Evolutionary conservation across 2,888 invertebrate species (phyloP).

Genomic region (Ctenicera cuprea): DNA sequence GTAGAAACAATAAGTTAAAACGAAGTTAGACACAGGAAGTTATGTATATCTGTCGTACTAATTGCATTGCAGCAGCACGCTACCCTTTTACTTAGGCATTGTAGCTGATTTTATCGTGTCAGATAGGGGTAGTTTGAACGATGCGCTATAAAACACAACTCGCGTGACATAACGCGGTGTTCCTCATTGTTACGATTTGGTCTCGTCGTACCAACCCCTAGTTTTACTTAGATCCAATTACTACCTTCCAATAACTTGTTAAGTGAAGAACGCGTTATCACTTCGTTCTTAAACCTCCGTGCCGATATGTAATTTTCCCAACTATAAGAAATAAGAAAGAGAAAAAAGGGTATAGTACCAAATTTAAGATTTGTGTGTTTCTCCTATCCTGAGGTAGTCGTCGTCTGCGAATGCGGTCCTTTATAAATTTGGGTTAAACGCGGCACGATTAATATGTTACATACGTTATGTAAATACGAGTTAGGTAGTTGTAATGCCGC

Average conservation of each 20-base stretch:
- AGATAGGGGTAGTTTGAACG: conserved; percentile 50
- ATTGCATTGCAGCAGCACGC: conserved; percentile 46
- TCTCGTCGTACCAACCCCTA: conserved; percentile 33
- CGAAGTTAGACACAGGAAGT: conserved; percentile 44
- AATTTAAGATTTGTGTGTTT: conserved; percentile 10
- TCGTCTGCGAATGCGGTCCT: conserved; percentile 25
- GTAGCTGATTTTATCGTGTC: conserved; percentile 51
- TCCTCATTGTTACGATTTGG: conserved; percentile 39
- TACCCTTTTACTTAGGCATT: conserved; percentile 45
- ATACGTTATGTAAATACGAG: conserved; percentile 53
- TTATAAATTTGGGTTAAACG: conserved; percentile 50
- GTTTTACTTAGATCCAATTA: conserved; percentile 28
- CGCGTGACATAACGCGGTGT: conserved; percentile 44
- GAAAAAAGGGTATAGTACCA: no score
- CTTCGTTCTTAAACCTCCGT: background rate
- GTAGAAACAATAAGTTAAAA: conserved; percentile 42
- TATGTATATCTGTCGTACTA: conserved; percentile 47
- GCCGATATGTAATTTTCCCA: conserved; percentile 5
- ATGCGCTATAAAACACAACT: conserved; percentile 51
- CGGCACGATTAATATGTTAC: conserved; percentile 52
- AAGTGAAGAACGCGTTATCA: conserved; percentile 19
- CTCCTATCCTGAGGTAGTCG: background rate
- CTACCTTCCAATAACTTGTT: conserved; percentile 13
- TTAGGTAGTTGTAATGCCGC: conserved; percentile 46
- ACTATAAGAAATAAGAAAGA: background rate